Evolutionary conservation across 2,888 invertebrate genomes (phyloP).

Genomic region (Perdita meconis): DNA sequence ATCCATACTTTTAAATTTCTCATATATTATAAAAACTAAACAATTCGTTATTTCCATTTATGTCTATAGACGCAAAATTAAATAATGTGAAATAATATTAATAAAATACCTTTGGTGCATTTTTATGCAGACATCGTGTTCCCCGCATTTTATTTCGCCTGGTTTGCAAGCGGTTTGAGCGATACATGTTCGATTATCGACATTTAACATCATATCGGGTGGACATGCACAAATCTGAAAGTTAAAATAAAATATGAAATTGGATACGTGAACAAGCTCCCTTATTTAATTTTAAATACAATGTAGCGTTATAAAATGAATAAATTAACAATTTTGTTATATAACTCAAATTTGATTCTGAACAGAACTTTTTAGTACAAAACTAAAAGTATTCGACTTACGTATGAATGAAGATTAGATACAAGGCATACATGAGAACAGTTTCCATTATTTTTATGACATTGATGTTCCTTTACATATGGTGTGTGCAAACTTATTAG

Average conservation of each 20-base stretch:
- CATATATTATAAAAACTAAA: neutral
- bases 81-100: neutral
- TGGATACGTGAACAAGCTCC: no score
- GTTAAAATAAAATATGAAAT: neutral
- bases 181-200: conserved; percentile 86
- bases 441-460: conserved; percentile 86
- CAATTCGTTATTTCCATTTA: neutral
- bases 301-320: no score
- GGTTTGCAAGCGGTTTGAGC: conserved; percentile 81
- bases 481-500: conserved; percentile 85
- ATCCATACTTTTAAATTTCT: neutral
- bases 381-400: conserved; percentile 48
- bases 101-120: conserved; percentile 67
- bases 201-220: conserved; percentile 86
- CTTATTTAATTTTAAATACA: no score
- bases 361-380: neutral
- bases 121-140: conserved; percentile 84
- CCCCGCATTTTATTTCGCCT: conserved; percentile 84
- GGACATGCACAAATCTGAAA: conserved; percentile 87
- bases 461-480: conserved; percentile 85
- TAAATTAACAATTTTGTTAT: no score
- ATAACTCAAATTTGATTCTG: no score
- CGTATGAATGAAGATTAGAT: conserved; percentile 57
- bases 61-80: neutral
- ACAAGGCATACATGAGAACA: conserved; percentile 92